A percentile compares a stretch with the other conserved stretches of the same genome.
These are phyloP conservation scores for Hyperoodon ampullatus DNA, from an alignment of 2,113 vertebrate species.

Conservation along the genomic window DNA sequence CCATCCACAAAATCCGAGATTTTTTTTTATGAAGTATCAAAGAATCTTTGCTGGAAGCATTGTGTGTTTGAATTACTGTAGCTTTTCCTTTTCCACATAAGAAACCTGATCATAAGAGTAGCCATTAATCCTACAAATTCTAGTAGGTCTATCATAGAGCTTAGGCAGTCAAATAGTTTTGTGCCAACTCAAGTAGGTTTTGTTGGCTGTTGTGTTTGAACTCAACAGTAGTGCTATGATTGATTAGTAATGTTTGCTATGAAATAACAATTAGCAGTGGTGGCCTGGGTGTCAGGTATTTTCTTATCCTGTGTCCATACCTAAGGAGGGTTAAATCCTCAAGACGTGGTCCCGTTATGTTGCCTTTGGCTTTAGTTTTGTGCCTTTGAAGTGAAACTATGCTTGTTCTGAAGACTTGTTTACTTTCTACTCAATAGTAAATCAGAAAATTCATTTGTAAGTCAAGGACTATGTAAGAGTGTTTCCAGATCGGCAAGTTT, in stretches of 20 bases:
- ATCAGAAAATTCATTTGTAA: background rate
- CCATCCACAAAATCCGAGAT: background rate
- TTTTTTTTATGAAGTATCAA: background rate
- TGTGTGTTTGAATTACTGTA: background rate
- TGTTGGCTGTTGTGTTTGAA: background rate
- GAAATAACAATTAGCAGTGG: background rate
- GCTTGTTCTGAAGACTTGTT: background rate
- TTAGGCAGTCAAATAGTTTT: background rate
- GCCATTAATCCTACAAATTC: background rate
- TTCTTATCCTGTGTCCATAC: background rate
- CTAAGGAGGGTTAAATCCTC: background rate
- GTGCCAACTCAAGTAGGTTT: background rate
- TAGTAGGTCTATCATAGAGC: background rate
- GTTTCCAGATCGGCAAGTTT: background rate
- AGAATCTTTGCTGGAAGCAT: background rate
- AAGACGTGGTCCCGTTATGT: background rate
- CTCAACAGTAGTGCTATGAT: background rate
- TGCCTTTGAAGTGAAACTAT: background rate
- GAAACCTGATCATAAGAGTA: background rate
- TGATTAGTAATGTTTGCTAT: background rate
- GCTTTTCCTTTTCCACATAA: background rate
- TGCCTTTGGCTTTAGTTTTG: background rate
- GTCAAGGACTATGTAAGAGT: background rate
- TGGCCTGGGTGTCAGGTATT: background rate
- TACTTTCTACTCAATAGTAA: background rate